Conservation (phyloP, 2,888 invertebrate species). For the Desoria tigrina region DNA sequence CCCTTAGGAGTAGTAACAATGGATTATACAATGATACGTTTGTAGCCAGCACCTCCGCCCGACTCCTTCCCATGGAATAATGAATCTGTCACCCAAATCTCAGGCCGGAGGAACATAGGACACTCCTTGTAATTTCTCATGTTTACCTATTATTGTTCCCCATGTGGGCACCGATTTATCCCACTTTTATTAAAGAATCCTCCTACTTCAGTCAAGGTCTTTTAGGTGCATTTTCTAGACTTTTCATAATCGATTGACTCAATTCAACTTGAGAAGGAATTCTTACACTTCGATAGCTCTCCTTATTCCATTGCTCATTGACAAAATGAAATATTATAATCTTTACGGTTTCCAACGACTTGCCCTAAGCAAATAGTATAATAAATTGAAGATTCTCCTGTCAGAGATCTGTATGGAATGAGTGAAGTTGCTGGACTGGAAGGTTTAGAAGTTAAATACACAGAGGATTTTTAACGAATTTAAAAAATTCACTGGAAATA, state of each 20-base stretch:
- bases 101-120: constrained; percentile 14
- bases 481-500: neutral
- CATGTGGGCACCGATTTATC: constrained; percentile 18
- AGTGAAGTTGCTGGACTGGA: too few species aligned
- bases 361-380: too few species aligned
- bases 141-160: constrained; percentile 46
- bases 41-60: constrained; percentile 21
- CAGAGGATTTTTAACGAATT: too few species aligned
- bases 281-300: constrained; percentile 18
- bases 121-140: constrained; percentile 43
- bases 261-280: neutral
- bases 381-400: too few species aligned
- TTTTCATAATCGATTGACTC: constrained; percentile 12
- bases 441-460: too few species aligned
- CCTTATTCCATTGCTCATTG: too few species aligned
- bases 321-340: too few species aligned
- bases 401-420: too few species aligned
- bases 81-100: constrained; percentile 23
- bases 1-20: constrained; percentile 8
- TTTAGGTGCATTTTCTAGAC: neutral
- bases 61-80: constrained; percentile 21
- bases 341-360: too few species aligned
- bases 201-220: constrained; percentile 1
- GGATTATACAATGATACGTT: neutral
- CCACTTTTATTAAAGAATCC: constrained; percentile 2